Base-by-base conservation (phyloP, 2,797 vertebrate genomes). In the Molossus alvarezi region DNA sequence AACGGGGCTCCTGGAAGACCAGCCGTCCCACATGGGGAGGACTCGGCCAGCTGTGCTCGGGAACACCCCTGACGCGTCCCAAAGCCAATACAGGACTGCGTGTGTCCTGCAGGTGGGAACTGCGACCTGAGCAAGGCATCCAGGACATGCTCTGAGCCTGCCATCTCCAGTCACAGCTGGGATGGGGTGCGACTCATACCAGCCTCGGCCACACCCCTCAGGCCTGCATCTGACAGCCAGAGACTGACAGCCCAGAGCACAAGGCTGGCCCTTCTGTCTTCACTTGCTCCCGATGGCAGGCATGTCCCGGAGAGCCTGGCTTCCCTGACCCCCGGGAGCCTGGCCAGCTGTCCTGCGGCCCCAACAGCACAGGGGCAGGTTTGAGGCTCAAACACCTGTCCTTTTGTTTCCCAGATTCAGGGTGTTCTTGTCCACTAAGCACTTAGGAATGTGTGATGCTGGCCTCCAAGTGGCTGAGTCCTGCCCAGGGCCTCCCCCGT, bases 241-340 rank as follows among this genome's bases (percentile, higher is more conserved):
- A 33, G 9, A 29, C 14, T 55, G 3, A 7, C 25, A 4, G 25
- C 27, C 15, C 37, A 18, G 37, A 12, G 13, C n/a, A 9, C 18
- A 1, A 13, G 69, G n/a, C 77, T 4, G 23, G 72, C n/a, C 0
- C 27, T 51, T 77, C 18, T 71, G 20, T n/a, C 45, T 4, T 0
- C 0, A 11, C 57, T 81, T 3, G 57, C 21, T 57, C 45, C 51
- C 4, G 1, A 1, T 0, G 2, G 4, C 18, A 5, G 75, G 53
- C 21, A 12, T 7, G 45, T 62, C n/a, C 51, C 37, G 0, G 25
- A 33, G 12, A 37, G 25, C 41, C 73, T 3, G 0, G 29, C 48
- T 9, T 25, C 73, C 75, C 55, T 5, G 53, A 25, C 0, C 4
- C 8, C 4, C 33, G 55, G 18, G 5, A 1, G 10, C 0, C 1